These are phyloP conservation scores for Cataglyphis hispanica DNA, from an alignment of 1,140 invertebrate species.

Conservation along the genomic window DNA sequence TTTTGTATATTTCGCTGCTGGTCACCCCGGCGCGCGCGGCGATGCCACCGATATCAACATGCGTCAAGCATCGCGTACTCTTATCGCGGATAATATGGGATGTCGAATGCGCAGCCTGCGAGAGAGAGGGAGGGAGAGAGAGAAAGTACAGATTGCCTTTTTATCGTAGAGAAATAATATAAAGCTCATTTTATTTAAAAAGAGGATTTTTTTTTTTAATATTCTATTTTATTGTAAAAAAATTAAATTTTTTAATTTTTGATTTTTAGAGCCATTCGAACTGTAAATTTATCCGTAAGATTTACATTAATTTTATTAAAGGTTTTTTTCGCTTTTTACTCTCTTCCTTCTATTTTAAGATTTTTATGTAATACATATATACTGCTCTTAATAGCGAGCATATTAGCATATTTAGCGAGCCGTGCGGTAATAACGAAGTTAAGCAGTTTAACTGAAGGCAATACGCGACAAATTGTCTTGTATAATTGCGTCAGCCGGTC, in stretches of 20 bases:
- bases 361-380: not conserved
- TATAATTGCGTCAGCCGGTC: constrained; percentile 26
- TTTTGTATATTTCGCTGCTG: constrained; percentile 34
- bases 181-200: too few relatives aligned
- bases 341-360: not conserved
- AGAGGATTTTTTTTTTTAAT: not conserved
- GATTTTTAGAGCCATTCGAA: not conserved
- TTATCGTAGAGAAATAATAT: not conserved
- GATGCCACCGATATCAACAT: too few relatives aligned
- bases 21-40: not conserved
- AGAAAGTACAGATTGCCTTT: not conserved
- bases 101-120: not conserved
- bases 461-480: constrained; percentile 42
- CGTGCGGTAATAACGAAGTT: constrained; percentile 60
- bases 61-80: too few relatives aligned
- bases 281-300: not conserved
- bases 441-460: constrained; percentile 10
- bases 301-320: not conserved
- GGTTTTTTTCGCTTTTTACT: not conserved
- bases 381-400: constrained; percentile 49
- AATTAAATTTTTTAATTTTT: not conserved
- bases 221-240: not conserved
- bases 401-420: constrained; percentile 70
- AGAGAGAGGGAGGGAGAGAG: not conserved
- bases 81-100: too few relatives aligned